Percentiles rank a stretch among this genome's conserved stretches.
phyloP scores from a whole-genome alignment of 2,888 invertebrate genomes.

The Drosophila trichaetosa region DNA sequence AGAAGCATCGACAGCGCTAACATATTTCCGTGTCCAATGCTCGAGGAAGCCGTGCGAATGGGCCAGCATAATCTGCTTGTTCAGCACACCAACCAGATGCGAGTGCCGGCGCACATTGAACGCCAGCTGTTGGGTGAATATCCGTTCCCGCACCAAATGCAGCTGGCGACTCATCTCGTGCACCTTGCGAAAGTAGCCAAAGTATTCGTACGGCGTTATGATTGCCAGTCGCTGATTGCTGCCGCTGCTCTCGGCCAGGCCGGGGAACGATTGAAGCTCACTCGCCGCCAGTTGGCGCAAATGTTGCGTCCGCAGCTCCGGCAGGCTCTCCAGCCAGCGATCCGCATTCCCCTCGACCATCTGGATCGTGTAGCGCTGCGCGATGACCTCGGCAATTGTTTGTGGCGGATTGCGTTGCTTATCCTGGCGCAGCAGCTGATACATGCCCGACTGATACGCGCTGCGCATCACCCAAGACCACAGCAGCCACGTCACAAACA shows the following conservation, averaged over 20 bases:
- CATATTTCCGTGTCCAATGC: constrained; percentile 64
- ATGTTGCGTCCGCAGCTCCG: constrained; percentile 56
- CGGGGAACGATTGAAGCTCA: constrained; percentile 66
- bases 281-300: constrained; percentile 56
- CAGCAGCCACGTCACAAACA: constrained; percentile 75
- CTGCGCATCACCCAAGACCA: constrained; percentile 68
- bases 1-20: constrained; percentile 62
- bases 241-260: constrained; percentile 49
- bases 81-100: constrained; percentile 62
- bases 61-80: constrained; percentile 62
- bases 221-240: constrained; percentile 58
- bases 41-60: constrained; percentile 66
- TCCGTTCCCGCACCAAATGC: constrained; percentile 72
- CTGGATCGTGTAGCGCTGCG: constrained; percentile 63
- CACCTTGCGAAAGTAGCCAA: constrained; percentile 70
- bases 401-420: constrained; percentile 72
- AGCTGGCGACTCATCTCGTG: constrained; percentile 57
- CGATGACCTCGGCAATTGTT: constrained; percentile 68
- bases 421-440: constrained; percentile 69
- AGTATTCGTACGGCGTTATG: constrained; percentile 77
- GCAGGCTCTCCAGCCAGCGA: constrained; percentile 58
- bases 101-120: constrained; percentile 74
- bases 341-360: constrained; percentile 58
- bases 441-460: constrained; percentile 82
- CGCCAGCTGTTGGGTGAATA: constrained; percentile 73